phyloP scores from a whole-genome alignment of 1,140 invertebrate species.

The Bombus pyrosoma region DNA sequence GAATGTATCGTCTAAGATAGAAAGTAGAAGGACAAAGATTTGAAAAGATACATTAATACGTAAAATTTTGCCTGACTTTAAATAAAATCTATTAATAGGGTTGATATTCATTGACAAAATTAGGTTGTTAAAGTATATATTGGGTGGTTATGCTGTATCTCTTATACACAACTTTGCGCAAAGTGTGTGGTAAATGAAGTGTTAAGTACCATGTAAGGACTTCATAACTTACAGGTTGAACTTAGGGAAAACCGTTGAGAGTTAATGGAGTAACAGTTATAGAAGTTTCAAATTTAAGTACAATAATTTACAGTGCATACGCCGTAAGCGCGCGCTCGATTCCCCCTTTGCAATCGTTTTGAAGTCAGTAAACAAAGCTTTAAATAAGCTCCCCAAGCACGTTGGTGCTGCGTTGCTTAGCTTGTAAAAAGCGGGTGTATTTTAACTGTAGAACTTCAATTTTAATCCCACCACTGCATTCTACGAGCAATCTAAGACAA shows the following conservation, averaged over 20 bases:
- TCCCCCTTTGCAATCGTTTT: not conserved
- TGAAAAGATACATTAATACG: not conserved
- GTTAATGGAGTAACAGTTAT: not conserved
- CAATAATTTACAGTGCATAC: not conserved
- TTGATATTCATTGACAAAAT: too few species aligned
- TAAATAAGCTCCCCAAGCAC: not conserved
- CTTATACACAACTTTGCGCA: not conserved
- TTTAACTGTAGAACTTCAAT: too few species aligned
- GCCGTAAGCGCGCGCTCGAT: not conserved
- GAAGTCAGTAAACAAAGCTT: not conserved
- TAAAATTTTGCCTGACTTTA: not conserved
- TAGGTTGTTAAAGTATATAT: too few species aligned
- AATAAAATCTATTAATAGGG: not conserved
- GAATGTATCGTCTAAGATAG: not conserved
- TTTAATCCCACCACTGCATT: too few species aligned
- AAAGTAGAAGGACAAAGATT: not conserved
- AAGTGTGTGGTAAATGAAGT: not conserved
- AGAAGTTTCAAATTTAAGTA: constrained; percentile 3
- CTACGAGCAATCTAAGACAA: too few species aligned
- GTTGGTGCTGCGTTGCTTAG: not conserved
- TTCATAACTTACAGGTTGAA: not conserved
- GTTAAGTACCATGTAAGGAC: not conserved
- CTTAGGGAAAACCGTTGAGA: not conserved
- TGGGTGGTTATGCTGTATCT: too few species aligned
- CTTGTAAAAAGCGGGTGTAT: not conserved